phyloP scores from a whole-genome alignment of 2,113 vertebrate genomes.

The Pleuronectes platessa region DNA sequence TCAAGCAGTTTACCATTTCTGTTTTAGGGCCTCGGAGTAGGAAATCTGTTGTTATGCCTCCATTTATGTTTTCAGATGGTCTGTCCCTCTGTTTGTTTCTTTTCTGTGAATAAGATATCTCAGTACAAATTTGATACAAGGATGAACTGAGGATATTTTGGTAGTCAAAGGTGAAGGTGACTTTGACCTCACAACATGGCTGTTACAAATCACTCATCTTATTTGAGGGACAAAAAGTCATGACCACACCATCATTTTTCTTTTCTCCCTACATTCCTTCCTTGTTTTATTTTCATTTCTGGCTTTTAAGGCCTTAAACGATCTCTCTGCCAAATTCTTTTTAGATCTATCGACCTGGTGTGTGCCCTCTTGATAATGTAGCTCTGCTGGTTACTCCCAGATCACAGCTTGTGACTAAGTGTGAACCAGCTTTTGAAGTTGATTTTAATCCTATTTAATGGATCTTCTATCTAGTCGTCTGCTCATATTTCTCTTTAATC shows the following conservation, averaged over 20 bases:
- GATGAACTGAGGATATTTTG: not conserved
- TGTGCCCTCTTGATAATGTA: not conserved
- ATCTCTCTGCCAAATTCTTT: not conserved
- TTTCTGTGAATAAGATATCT: no score
- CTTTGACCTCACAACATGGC: not conserved
- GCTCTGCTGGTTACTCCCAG: not conserved
- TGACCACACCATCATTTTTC: not conserved
- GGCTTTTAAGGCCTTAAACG: not conserved
- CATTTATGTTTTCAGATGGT: not conserved
- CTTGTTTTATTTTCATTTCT: not conserved
- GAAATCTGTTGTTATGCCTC: not conserved
- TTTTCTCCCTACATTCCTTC: not conserved
- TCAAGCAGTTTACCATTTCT: not conserved
- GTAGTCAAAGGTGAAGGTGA: not conserved
- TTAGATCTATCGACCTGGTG: not conserved
- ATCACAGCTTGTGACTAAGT: not conserved
- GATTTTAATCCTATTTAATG: not conserved
- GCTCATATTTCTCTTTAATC: not conserved
- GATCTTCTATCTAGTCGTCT: not conserved
- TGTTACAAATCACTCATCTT: no score
- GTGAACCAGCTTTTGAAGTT: not conserved
- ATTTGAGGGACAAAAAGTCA: not conserved
- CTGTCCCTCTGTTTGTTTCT: not conserved
- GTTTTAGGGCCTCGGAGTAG: not conserved
- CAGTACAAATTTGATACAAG: not conserved